Conservation (phyloP, 2,797 vertebrate genomes). For the Vespertilio murinus region DNA sequence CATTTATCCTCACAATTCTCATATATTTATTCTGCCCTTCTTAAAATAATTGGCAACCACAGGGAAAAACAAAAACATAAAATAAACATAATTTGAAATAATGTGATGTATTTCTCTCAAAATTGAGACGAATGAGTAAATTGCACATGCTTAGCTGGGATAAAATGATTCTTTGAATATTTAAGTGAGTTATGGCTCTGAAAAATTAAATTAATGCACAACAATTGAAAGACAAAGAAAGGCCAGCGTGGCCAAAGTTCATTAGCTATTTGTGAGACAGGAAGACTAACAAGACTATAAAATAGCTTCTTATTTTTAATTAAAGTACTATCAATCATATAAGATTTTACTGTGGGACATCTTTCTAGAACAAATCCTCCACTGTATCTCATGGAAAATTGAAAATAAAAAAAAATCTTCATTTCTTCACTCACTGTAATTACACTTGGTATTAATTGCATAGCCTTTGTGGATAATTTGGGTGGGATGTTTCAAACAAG, state of each 20-base stretch:
- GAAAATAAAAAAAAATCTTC: slow-evolving; percentile 48
- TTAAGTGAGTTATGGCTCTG: slow-evolving; percentile 19
- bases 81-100: slow-evolving; percentile 52
- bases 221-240: slow-evolving; percentile 27
- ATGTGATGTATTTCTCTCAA: slow-evolving; percentile 41
- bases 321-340: slow-evolving; percentile 40
- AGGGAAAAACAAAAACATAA: slow-evolving; percentile 45
- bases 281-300: neutral
- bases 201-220: slow-evolving; percentile 47
- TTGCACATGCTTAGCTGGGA: neutral
- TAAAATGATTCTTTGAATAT: slow-evolving; percentile 57
- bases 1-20: neutral
- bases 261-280: slow-evolving; percentile 16
- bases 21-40: neutral
- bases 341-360: slow-evolving; percentile 19
- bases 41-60: neutral
- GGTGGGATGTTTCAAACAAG: slow-evolving; percentile 43
- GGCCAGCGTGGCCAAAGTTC: neutral
- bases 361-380: slow-evolving; percentile 34
- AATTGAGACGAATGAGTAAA: slow-evolving; percentile 40
- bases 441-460: slow-evolving; percentile 53
- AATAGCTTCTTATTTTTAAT: slow-evolving; percentile 55
- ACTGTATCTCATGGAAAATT: slow-evolving; percentile 40
- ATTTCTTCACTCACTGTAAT: slow-evolving; percentile 52
- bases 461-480: neutral